A percentile compares a stretch with the other conserved stretches of the same genome.
These are phyloP conservation scores for Deroplatys truncata DNA, from an alignment of 2,888 invertebrate species.

Conservation along the genomic window DNA sequence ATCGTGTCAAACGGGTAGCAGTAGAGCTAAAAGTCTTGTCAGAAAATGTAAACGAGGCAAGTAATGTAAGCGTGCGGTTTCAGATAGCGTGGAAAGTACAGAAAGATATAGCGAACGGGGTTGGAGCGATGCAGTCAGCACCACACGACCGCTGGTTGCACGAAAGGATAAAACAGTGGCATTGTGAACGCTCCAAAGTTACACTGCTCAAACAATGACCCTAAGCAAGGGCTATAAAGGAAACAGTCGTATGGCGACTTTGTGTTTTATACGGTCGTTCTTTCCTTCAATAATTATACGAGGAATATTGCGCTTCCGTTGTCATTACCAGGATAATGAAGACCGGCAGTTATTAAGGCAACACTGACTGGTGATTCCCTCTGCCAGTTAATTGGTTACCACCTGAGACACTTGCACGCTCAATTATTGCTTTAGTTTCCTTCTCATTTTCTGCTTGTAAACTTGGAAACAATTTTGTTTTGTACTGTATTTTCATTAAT, in stretches of 20 bases:
- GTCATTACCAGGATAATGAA: not conserved
- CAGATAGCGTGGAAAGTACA: no score
- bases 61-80: no score
- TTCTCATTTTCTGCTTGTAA: not conserved
- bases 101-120: no score
- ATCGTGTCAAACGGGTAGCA: no score
- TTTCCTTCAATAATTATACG: not conserved
- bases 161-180: no score
- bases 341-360: not conserved
- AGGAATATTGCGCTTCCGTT: not conserved
- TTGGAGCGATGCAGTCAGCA: no score
- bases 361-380: not conserved
- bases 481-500: not conserved
- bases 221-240: not conserved
- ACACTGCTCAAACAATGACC: not conserved
- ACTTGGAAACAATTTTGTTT: not conserved
- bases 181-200: not conserved
- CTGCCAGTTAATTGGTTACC: not conserved
- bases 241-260: not conserved
- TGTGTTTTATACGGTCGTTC: not conserved
- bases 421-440: not conserved
- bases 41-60: no score
- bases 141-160: no score
- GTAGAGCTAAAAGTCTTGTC: no score
- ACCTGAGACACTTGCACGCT: not conserved